phyloP scores from a whole-genome alignment of 2,797 vertebrate species.

The Tiaroga cobitis region DNA sequence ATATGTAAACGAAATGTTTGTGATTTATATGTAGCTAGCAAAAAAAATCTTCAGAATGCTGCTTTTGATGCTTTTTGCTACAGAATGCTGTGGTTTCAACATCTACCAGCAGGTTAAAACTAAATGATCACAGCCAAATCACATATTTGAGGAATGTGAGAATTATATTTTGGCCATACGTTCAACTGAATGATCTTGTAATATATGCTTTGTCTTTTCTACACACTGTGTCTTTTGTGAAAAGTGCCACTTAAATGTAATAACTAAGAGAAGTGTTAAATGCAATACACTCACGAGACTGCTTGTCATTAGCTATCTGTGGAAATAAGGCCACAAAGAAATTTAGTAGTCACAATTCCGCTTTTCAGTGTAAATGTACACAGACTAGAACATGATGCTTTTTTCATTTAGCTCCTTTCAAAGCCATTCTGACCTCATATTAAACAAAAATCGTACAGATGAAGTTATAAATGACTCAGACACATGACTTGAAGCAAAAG shows the following conservation, averaged over 20 bases:
- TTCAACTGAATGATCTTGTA: neutral
- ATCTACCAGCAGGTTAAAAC: neutral
- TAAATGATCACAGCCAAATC: neutral
- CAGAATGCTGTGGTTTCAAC: neutral
- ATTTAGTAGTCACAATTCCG: no score
- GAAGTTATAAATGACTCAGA: conserved; percentile 43
- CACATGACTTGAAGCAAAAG: conserved; percentile 55
- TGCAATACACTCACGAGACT: neutral
- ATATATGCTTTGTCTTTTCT: neutral
- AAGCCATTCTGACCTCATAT: neutral
- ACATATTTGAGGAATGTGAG: neutral
- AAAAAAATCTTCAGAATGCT: neutral
- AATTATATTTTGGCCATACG: neutral
- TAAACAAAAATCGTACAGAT: no score
- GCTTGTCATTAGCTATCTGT: neutral
- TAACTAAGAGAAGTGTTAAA: neutral
- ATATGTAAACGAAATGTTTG: neutral
- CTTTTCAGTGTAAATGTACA: neutral
- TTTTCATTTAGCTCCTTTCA: neutral
- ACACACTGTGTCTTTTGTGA: neutral
- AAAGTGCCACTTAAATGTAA: neutral
- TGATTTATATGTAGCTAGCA: neutral
- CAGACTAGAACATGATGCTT: neutral
- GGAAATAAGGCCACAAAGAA: neutral
- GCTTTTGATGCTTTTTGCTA: neutral